Evolutionary conservation across 1,140 invertebrate genomes (phyloP).

Genomic region (Drosophila repleta): DNA sequence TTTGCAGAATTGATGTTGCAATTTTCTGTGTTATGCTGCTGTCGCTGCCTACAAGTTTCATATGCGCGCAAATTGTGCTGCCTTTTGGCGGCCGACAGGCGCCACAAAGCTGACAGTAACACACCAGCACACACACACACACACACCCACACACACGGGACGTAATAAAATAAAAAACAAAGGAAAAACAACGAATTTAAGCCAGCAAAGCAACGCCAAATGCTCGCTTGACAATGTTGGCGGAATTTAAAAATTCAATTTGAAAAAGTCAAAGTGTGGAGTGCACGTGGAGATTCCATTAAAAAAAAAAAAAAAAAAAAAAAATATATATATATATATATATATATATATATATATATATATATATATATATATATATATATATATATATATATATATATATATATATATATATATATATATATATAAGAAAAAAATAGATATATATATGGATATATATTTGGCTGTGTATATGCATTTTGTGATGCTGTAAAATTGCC

Average conservation of each 20-base stretch:
- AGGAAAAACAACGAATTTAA: slow-evolving; percentile 10
- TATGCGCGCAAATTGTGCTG: slow-evolving; percentile 64
- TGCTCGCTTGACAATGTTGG: slow-evolving; percentile 33
- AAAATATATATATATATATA: background rate
- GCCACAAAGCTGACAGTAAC: slow-evolving; percentile 36
- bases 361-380: background rate
- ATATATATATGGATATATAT: too few species aligned
- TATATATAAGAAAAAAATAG: too few species aligned
- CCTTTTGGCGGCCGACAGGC: slow-evolving; percentile 47
- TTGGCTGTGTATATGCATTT: slow-evolving; percentile 6
- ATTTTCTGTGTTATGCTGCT: slow-evolving; percentile 64
- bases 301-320: background rate
- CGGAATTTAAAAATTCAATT: slow-evolving; percentile 74
- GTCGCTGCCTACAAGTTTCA: slow-evolving; percentile 45
- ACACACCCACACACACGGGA: slow-evolving; percentile 6
- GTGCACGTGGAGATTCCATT: background rate
- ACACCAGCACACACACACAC: slow-evolving; percentile 3
- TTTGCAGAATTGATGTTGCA: slow-evolving; percentile 58
- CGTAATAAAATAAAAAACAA: slow-evolving; percentile 21
- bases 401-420: background rate
- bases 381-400: background rate
- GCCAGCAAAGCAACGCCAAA: slow-evolving; percentile 31
- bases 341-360: background rate
- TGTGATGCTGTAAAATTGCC: slow-evolving; percentile 26
- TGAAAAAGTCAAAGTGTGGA: slow-evolving; percentile 44